phyloP scores from a whole-genome alignment of 2,113 vertebrate species.

The Abramis brama region DNA sequence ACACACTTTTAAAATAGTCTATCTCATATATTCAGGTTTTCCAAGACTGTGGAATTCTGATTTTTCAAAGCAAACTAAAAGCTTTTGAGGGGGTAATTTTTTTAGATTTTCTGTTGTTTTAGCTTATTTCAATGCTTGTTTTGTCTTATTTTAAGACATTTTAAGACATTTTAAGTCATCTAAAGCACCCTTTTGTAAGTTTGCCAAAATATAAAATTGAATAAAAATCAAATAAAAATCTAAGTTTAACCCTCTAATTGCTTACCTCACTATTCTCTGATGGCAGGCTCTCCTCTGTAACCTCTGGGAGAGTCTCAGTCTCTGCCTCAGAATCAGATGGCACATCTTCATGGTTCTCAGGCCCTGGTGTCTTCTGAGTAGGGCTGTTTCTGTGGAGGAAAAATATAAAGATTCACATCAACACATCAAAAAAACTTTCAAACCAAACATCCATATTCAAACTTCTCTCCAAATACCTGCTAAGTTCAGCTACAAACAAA shows the following conservation, averaged over 20 bases:
- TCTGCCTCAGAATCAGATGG: conserved; percentile 40
- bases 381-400: conserved; percentile 23
- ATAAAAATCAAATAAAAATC: background rate
- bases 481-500: background rate
- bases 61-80: no score
- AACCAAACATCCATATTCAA: background rate
- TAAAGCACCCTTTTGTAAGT: no score
- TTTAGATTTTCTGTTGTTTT: no score
- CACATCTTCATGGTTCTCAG: conserved; percentile 38
- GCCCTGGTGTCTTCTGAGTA: conserved; percentile 31
- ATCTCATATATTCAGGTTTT: background rate
- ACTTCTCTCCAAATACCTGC: no score
- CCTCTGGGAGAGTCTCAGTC: conserved; percentile 9
- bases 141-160: no score
- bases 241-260: conserved; percentile 22
- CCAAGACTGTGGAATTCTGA: background rate
- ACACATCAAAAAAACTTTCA: background rate
- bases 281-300: conserved; percentile 47
- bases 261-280: conserved; percentile 35
- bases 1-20: background rate
- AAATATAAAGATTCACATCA: background rate
- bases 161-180: no score
- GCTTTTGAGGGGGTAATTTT: no score
- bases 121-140: no score
- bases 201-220: no score